Percentiles rank a stretch among this genome's conserved stretches.
phyloP scores from a whole-genome alignment of 2,797 vertebrate species.

The Aulostomus chinensis region DNA sequence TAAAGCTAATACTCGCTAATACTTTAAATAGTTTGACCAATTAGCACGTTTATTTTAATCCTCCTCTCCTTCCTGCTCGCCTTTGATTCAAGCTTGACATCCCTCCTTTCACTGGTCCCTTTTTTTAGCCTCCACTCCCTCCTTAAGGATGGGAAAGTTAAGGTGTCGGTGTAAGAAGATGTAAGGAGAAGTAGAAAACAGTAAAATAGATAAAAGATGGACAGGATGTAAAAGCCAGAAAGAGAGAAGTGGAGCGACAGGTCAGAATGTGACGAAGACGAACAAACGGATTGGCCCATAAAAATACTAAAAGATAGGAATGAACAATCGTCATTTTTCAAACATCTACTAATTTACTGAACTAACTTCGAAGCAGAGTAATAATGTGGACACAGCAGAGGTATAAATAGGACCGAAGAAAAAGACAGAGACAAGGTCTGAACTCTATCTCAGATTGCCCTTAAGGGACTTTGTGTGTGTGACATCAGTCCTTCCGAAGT shows the following conservation, averaged over 20 bases:
- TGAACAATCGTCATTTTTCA: no score
- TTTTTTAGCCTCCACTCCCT: slow-evolving; percentile 12
- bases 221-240: slow-evolving; percentile 28
- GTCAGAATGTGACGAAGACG: slow-evolving; percentile 16
- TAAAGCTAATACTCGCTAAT: slow-evolving; percentile 24
- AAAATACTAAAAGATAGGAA: not conserved
- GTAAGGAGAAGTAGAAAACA: slow-evolving; percentile 9
- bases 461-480: slow-evolving; percentile 67
- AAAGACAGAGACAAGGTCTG: slow-evolving; percentile 44
- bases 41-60: slow-evolving; percentile 49
- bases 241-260: slow-evolving; percentile 8
- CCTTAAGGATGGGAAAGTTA: slow-evolving; percentile 20
- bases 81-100: slow-evolving; percentile 27
- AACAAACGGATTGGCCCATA: slow-evolving; percentile 12
- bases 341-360: slow-evolving; percentile 10
- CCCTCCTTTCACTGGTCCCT: slow-evolving; percentile 21
- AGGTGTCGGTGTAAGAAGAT: no score
- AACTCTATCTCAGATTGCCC: slow-evolving; percentile 71
- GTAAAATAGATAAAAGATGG: slow-evolving; percentile 17
- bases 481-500: slow-evolving; percentile 82
- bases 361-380: not conserved
- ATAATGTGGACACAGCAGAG: slow-evolving; percentile 11
- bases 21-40: slow-evolving; percentile 58
- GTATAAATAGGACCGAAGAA: slow-evolving; percentile 22
- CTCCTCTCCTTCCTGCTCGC: slow-evolving; percentile 28